Base-by-base conservation (phyloP, 2,888 invertebrate species). In the Meteorus colon region DNA sequence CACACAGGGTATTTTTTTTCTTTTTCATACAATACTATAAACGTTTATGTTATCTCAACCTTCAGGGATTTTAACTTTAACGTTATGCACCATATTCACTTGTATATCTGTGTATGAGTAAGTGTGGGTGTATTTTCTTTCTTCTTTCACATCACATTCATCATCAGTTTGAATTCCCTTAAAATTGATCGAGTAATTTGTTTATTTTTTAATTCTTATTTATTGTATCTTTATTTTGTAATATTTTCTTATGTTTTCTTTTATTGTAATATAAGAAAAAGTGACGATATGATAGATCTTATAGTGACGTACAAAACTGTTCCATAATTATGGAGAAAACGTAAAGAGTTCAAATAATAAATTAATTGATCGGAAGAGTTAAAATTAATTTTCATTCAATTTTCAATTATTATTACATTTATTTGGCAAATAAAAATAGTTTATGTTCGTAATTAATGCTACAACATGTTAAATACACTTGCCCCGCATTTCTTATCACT, bases 251-350 rank as follows among this genome's bases (percentile, higher is more conserved):
- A 76, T 63, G 63, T 74, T 73, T n/a, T 76, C 60, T 71, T 80
- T 78, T 80, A 79, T 81, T 73, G 81, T 83, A 80, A 78, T 77
- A 81, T 83, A 84, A 85, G 83, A 85, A 86, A 85, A 81, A 80
- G 78, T 84, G 82, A 84, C 85, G 85, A 86, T 86, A 86, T 86
- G 85, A 85, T 86, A 84, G 83, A 86, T 82, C 79, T 79, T 79
- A 79, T 80, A 77, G 75, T 79, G 75, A 76, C 78, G 80, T 81
- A 81, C 72, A 80, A 81, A 81, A 81, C 79, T 81, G 78, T 78
- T 78, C 74, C 74, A 72, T 74, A 71, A 74, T 67, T 67, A 63
- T 55, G 14, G 45, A 45, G 10, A 71, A 55, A 73, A 73, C 27
- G 16, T 2, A 62, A 73, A 59, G 19, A 37, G 4, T 19, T 60